Evolutionary conservation across 2,888 invertebrate genomes (phyloP).

Genomic region (Endotricha flammealis): DNA sequence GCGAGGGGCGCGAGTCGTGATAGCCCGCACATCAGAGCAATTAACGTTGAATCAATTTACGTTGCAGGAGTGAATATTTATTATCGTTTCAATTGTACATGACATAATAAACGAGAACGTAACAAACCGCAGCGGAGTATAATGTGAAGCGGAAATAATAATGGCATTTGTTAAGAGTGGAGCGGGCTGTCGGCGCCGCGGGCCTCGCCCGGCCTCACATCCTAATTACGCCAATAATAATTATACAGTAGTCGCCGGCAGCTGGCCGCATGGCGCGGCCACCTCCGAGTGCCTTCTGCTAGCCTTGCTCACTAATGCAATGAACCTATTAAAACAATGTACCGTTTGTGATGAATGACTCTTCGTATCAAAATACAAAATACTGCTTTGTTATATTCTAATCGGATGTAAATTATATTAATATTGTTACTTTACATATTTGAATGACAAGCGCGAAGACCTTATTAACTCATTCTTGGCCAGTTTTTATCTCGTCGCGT

Average conservation of each 20-base stretch:
- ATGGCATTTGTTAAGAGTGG: slow-evolving; percentile 64
- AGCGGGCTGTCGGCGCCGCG: slow-evolving; percentile 56
- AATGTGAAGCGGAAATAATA: slow-evolving; percentile 73
- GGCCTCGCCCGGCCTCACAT: slow-evolving; percentile 61
- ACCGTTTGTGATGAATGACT: no score
- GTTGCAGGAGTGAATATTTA: slow-evolving; percentile 52
- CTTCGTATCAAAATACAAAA: no score
- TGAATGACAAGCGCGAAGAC: background rate
- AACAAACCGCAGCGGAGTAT: slow-evolving; percentile 57
- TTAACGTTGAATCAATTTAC: slow-evolving; percentile 67
- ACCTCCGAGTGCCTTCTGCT: slow-evolving; percentile 40
- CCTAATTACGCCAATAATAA: slow-evolving; percentile 76
- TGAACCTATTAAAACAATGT: slow-evolving; percentile 18
- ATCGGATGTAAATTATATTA: background rate
- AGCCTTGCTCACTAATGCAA: slow-evolving; percentile 41
- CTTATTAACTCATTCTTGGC: background rate
- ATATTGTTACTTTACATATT: background rate
- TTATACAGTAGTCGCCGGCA: slow-evolving; percentile 65
- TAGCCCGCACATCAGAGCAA: slow-evolving; percentile 49
- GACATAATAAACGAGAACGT: slow-evolving; percentile 62
- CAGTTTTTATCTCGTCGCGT: background rate
- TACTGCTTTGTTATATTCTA: background rate
- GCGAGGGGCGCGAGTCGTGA: slow-evolving; percentile 33
- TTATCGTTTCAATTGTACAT: slow-evolving; percentile 63
- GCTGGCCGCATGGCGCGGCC: slow-evolving; percentile 33